A percentile compares a stretch with the other conserved stretches of the same genome.
phyloP scores from a whole-genome alignment of 30 jellyfish, hydroid and myxozoan species.

The Aurelia sp. region DNA sequence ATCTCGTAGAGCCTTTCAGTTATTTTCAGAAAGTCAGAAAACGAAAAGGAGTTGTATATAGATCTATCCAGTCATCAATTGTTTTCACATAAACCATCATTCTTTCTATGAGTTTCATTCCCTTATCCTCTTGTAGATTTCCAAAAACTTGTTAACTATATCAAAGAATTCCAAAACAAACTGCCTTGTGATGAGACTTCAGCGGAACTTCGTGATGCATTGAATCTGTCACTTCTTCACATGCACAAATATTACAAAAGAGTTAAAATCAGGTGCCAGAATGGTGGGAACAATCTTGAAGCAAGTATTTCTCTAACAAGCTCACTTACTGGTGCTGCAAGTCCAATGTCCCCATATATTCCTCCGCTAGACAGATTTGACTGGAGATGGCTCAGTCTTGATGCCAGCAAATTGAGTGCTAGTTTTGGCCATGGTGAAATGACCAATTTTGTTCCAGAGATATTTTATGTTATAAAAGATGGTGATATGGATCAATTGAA shows the following conservation, averaged over 20 bases:
- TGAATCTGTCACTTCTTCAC: slow-evolving; percentile 76
- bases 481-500: slow-evolving; percentile 75
- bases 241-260: slow-evolving; percentile 85
- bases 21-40: too few relatives aligned
- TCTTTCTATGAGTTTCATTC: too few relatives aligned
- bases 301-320: slow-evolving; percentile 70
- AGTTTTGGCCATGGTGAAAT: slow-evolving; percentile 95
- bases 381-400: slow-evolving; percentile 96
- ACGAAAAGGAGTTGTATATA: too few relatives aligned
- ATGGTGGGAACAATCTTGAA: slow-evolving; percentile 58
- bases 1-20: too few relatives aligned
- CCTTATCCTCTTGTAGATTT: slow-evolving; percentile 54
- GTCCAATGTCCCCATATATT: slow-evolving; percentile 85
- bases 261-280: slow-evolving; percentile 48
- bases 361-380: slow-evolving; percentile 86
- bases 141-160: slow-evolving; percentile 73
- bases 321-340: slow-evolving; percentile 78
- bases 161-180: slow-evolving; percentile 78
- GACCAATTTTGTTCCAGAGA: slow-evolving; percentile 84
- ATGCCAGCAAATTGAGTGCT: slow-evolving; percentile 81
- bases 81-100: too few relatives aligned
- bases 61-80: too few relatives aligned
- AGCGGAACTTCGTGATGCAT: slow-evolving; percentile 91
- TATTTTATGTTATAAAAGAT: slow-evolving; percentile 77
- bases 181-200: slow-evolving; percentile 77